Evolutionary conservation across 2,888 invertebrate genomes (phyloP).

Genomic region (Ichneumon xanthorius): DNA sequence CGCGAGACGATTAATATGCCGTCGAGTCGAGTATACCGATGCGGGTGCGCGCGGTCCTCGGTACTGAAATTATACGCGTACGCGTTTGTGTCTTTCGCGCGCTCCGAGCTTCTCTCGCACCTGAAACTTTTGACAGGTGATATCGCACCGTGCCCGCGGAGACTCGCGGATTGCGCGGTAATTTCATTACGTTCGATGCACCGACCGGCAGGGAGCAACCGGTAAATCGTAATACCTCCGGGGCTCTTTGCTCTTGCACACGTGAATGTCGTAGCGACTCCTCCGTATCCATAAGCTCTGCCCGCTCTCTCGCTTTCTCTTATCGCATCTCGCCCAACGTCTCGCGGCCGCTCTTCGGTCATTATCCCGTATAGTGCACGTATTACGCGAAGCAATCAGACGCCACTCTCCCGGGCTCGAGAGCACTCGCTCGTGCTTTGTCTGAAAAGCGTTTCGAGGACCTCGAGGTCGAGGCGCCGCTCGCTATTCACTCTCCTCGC

Average conservation of each 20-base stretch:
- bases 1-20: conserved; percentile 68
- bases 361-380: conserved; percentile 50
- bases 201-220: conserved; percentile 31
- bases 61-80: conserved; percentile 20
- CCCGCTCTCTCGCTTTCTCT: conserved; percentile 3
- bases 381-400: conserved; percentile 52
- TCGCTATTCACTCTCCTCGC: conserved; percentile 14
- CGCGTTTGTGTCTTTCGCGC: conserved; percentile 23
- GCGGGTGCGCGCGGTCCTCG: not conserved
- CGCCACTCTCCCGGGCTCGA: not conserved
- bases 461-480: conserved; percentile 21
- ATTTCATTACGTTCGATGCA: conserved; percentile 69
- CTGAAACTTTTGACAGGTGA: conserved; percentile 68
- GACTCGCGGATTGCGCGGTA: conserved; percentile 43
- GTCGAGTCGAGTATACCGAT: conserved; percentile 31
- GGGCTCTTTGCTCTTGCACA: conserved; percentile 26
- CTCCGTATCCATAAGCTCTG: not conserved
- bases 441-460: conserved; percentile 52
- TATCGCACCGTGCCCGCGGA: conserved; percentile 48
- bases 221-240: conserved; percentile 57
- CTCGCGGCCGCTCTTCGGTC: conserved; percentile 36
- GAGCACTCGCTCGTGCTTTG: conserved; percentile 21
- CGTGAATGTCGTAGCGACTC: conserved; percentile 30
- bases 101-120: conserved; percentile 38
- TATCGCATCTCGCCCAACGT: conserved; percentile 13